Evolutionary conservation across 2,888 invertebrate genomes (phyloP), one percentile per base, ranked within the genome.

Genomic region (Chloroclystis v-ata): DNA sequence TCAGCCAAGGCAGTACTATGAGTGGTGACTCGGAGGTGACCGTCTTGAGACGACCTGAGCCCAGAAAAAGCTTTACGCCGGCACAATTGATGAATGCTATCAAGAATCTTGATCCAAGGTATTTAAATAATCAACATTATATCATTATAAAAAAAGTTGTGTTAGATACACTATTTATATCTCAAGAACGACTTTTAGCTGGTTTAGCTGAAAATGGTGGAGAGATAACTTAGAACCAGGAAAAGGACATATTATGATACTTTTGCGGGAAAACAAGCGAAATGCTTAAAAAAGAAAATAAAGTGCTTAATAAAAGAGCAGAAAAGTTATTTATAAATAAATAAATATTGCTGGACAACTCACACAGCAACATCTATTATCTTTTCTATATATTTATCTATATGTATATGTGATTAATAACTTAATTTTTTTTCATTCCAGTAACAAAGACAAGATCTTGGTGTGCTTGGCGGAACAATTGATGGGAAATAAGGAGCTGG

Each of bases 1-100:
- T 11, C 29, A 49, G 49, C 11, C 16, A 65, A 67, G 12, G 43
- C 59, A 72, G 62, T 53, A 52, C 79, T 1, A 71, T 79, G 66
- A 82, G 78, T 11, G 77, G 78, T 0, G 84, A 83, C 26, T 85
- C 86, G 0, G 72, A 84, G 1, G 77, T 85, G 0, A 84, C 85
- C 0, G 69, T 85, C 0, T 8, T 79, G 9, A 48, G 54, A 13
- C 69, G 63, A 26, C 60, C 52, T 9, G 52, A 16, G 0, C 62
- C 59, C 7, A 54, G 54, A 1, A 59, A 47, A 12, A 60, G 71
- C 29, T 60, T 83, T 28, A 59, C 56, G 9, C n/a, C 32, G n/a
- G 14, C n/a, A 9, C 35, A 35, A 20, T 16, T 35, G 8, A 14
- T 35, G 0, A 35, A 8, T 10, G 35, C 16, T 10, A 10, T 35